phyloP scores from a whole-genome alignment of 2,888 invertebrate genomes.

The Leucophenga montana region DNA sequence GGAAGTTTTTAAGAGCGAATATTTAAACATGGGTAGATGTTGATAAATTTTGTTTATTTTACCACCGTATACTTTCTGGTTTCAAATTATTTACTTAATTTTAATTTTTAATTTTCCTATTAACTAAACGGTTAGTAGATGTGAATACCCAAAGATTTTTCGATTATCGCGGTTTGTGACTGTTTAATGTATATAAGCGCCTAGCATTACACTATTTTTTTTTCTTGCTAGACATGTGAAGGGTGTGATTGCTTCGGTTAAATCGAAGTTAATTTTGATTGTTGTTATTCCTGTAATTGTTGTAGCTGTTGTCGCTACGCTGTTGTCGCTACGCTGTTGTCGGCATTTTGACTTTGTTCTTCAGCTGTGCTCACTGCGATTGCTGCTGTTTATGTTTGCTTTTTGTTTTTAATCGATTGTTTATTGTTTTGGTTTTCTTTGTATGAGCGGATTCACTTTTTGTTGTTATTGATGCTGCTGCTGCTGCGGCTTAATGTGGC shows the following conservation, averaged over 20 bases:
- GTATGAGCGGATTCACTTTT: constrained; percentile 33
- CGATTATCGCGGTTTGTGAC: too few species aligned
- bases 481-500: constrained; percentile 56
- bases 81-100: too few species aligned
- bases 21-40: too few species aligned
- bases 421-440: constrained; percentile 59
- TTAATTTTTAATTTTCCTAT: too few species aligned
- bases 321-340: constrained; percentile 47
- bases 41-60: too few species aligned
- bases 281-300: constrained; percentile 1
- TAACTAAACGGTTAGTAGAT: too few species aligned
- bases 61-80: too few species aligned
- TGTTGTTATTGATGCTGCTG: constrained; percentile 37
- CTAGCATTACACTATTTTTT: too few species aligned
- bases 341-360: constrained; percentile 57
- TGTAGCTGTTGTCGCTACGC: constrained; percentile 40
- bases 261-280: constrained; percentile 18
- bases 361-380: constrained; percentile 43
- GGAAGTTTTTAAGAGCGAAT: too few species aligned
- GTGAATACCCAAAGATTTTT: too few species aligned
- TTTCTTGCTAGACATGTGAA: neutral
- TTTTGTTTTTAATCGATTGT: constrained; percentile 66
- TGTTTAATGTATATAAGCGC: too few species aligned
- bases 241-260: neutral
- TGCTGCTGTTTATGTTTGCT: constrained; percentile 45